A percentile compares a stretch with the other conserved stretches of the same genome.
Evolutionary conservation across 2,888 invertebrate species (phyloP).

Genomic region (Leucophora obtusa): DNA sequence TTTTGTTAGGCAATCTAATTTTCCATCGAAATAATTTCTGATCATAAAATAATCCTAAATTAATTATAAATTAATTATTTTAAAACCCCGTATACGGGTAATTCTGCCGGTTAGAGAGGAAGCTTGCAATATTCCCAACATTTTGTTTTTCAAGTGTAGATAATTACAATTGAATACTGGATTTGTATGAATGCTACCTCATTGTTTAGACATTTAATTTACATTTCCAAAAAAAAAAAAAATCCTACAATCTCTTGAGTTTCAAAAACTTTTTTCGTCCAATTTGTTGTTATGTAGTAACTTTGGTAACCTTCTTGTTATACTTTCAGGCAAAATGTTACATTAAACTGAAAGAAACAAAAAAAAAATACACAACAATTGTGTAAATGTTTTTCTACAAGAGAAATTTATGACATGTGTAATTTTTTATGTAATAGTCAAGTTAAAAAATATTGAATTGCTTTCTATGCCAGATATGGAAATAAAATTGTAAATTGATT

Average conservation of each 20-base stretch:
- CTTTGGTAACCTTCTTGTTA: neutral
- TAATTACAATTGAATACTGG: no score
- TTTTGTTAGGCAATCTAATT: no score
- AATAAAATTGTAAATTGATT: no score
- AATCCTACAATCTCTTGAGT: neutral
- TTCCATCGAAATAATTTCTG: no score
- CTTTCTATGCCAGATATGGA: neutral
- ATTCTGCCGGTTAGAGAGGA: no score
- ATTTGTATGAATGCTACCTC: no score
- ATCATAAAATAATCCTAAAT: no score
- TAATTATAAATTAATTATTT: no score
- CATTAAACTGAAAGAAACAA: neutral
- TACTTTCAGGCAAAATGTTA: neutral
- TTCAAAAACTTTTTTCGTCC: neutral
- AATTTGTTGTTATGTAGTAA: neutral
- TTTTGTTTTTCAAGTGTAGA: neutral
- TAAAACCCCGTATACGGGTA: no score
- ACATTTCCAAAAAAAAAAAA: constrained; percentile 11
- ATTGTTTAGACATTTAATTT: constrained; percentile 24
- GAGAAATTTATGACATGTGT: neutral
- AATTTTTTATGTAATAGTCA: neutral
- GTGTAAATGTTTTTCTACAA: neutral
- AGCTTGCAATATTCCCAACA: no score
- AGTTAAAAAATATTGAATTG: neutral
- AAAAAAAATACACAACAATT: neutral